phyloP scores from a whole-genome alignment of 2,797 vertebrate species.

The Pangasius djambal region DNA sequence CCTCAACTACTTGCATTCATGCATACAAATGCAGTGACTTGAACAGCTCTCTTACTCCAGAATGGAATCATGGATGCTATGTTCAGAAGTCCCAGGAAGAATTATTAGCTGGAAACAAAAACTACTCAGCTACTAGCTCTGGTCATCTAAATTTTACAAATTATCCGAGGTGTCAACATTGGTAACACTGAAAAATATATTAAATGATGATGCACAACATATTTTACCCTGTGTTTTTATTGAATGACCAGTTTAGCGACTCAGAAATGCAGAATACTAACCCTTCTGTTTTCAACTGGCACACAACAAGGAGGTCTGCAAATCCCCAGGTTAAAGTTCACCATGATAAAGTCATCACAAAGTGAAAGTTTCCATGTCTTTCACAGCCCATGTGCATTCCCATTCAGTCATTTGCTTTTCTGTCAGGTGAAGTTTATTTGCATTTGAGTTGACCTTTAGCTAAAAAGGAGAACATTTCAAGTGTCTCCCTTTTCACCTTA shows the following conservation, averaged over 20 bases:
- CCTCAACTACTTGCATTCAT: not conserved
- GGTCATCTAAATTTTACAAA: not conserved
- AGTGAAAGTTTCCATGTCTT: not conserved
- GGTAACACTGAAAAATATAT: not conserved
- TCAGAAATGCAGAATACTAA: not conserved
- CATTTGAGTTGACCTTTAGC: slow-evolving; percentile 5
- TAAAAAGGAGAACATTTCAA: not conserved
- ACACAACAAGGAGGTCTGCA: not conserved
- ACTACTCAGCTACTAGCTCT: too few relatives aligned
- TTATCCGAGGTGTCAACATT: not conserved
- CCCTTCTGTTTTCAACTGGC: not conserved
- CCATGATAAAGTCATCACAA: not conserved
- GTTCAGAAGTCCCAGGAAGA: not conserved
- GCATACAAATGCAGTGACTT: too few relatives aligned
- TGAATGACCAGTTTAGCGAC: not conserved
- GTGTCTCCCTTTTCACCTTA: not conserved
- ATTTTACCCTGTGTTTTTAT: not conserved
- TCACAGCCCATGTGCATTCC: not conserved
- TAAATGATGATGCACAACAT: not conserved
- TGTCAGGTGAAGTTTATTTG: not conserved
- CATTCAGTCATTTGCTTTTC: slow-evolving; percentile 4
- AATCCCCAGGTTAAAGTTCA: not conserved
- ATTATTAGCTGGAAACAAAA: not conserved
- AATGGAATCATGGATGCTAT: too few relatives aligned
- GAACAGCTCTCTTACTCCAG: too few relatives aligned